Conservation (phyloP, 2,113 vertebrate genomes). For the Neolamprologus falcicula region DNA sequence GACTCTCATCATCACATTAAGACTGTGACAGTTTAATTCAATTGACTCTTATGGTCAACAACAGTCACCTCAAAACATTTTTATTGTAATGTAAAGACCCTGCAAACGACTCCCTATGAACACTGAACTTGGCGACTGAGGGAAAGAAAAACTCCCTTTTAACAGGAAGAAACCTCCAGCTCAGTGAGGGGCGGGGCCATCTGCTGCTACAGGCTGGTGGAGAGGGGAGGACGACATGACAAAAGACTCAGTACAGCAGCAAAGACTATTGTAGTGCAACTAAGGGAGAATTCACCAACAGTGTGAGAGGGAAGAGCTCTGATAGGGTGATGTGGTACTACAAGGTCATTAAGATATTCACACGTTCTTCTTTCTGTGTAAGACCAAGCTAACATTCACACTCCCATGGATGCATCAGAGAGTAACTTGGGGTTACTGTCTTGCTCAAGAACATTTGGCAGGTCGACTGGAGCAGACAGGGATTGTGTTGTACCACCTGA, state of each 20-base stretch:
- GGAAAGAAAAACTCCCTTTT: not conserved
- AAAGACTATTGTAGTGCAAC: not conserved
- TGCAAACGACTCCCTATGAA: not conserved
- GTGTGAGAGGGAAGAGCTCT: not conserved
- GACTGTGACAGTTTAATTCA: not conserved
- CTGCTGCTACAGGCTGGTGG: not conserved
- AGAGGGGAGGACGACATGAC: fast-evolving
- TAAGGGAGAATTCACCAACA: not conserved
- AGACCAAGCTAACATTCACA: not conserved
- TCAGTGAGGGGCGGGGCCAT: not conserved
- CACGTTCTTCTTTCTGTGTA: fast-evolving
- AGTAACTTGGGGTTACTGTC: not conserved
- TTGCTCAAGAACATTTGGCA: not conserved
- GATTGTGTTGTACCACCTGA: not conserved
- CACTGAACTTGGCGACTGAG: not conserved
- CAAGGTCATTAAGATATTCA: not conserved
- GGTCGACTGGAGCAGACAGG: not conserved
- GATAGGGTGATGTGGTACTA: not conserved
- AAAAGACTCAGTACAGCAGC: not conserved
- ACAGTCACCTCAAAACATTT: not conserved
- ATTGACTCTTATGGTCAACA: fast-evolving
- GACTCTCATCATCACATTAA: not conserved
- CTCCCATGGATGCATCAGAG: not conserved
- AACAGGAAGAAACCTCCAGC: not conserved
- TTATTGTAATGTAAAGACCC: not conserved